Conservation (phyloP, 2,797 vertebrate genomes). For the Hipposideros larvatus region DNA sequence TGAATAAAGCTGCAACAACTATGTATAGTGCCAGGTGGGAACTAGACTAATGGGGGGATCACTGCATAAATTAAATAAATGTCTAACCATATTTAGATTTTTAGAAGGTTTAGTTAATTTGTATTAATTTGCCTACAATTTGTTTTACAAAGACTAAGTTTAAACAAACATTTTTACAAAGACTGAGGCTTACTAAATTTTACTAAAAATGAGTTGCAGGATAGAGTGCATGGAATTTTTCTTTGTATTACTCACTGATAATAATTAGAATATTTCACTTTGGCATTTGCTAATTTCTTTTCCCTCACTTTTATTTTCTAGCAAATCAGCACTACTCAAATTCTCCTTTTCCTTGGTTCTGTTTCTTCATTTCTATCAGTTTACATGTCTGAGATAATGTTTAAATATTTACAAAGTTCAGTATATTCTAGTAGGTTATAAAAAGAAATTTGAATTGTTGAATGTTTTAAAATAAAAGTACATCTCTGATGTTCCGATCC, state of each 20-base stretch:
- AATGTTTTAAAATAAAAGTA: conserved; percentile 44
- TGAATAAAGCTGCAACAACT: too few relatives aligned
- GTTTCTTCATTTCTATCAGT: conserved; percentile 7
- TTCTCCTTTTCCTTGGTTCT: not conserved
- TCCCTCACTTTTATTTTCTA: not conserved
- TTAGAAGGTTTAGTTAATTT: not conserved
- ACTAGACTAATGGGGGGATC: too few relatives aligned
- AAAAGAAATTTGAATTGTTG: not conserved
- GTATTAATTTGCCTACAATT: not conserved
- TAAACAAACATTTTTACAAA: not conserved
- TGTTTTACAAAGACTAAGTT: not conserved
- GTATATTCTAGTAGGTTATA: not conserved
- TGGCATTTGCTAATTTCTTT: not conserved
- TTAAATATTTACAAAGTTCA: not conserved
- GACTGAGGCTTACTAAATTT: not conserved
- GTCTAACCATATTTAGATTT: not conserved
- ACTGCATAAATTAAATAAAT: not conserved
- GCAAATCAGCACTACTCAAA: not conserved
- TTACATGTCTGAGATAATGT: not conserved
- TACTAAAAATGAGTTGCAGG: not conserved
- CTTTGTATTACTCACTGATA: not conserved
- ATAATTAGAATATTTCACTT: not conserved
- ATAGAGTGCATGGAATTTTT: not conserved
- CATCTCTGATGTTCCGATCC: not conserved
- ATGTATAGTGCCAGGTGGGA: too few relatives aligned